These are phyloP conservation scores for Trichonephila clavata DNA, from an alignment of 1,140 invertebrate genomes.

Conservation along the genomic window DNA sequence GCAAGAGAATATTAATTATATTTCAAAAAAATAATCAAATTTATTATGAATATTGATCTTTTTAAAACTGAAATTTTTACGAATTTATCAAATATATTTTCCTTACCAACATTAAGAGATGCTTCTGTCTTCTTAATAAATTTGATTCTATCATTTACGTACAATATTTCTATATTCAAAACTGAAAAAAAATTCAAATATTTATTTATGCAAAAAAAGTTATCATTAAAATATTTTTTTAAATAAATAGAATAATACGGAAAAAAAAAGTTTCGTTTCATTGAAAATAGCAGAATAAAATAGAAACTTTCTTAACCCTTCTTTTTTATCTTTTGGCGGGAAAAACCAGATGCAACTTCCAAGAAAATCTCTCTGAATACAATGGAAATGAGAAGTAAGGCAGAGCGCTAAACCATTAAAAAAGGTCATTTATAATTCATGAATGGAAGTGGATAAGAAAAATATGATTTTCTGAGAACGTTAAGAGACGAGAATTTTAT, in stretches of 20 bases:
- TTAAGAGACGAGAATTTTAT: neutral
- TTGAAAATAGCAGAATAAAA: neutral
- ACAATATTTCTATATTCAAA: too few species aligned
- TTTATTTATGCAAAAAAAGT: neutral
- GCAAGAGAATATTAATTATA: too few species aligned
- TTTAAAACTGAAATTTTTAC: too few species aligned
- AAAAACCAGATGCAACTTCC: conserved; percentile 4
- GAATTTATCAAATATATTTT: too few species aligned
- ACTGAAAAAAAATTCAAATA: neutral
- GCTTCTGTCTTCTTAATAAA: too few species aligned
- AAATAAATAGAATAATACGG: neutral
- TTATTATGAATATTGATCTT: too few species aligned
- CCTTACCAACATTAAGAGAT: too few species aligned
- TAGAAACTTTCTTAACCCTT: neutral
- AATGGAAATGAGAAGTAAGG: conserved; percentile 19
- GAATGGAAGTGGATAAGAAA: conserved; percentile 27
- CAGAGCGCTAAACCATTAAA: neutral
- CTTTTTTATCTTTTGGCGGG: neutral
- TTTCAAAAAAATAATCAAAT: too few species aligned
- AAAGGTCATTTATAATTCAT: conserved; percentile 45
- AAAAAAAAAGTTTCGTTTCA: neutral
- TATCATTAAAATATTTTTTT: neutral
- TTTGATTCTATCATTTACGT: too few species aligned
- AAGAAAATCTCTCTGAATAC: neutral
- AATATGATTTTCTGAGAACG: neutral